A percentile compares a stretch with the other conserved stretches of the same genome.
Conservation (phyloP, 2,113 vertebrate genomes). For the Prochilodus magdalenae region DNA sequence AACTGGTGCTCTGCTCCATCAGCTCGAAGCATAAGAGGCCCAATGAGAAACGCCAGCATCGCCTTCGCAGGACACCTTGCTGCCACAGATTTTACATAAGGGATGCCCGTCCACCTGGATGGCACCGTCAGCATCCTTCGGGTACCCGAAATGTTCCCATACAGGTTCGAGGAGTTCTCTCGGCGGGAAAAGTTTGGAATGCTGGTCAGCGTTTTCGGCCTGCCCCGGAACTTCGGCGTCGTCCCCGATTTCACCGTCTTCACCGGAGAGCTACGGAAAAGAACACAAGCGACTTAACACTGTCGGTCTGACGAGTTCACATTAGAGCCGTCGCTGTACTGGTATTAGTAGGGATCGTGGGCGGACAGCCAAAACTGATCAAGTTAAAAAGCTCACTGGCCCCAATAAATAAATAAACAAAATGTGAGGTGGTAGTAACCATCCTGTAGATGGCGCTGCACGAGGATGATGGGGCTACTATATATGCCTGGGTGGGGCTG, state of each 20-base stretch:
- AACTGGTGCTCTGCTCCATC: constrained; percentile 22
- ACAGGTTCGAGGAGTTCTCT: constrained; percentile 29
- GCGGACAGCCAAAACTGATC: too few species aligned
- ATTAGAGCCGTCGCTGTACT: too few species aligned
- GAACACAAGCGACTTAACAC: background rate
- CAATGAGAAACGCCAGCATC: too few species aligned
- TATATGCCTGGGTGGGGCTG: too few species aligned
- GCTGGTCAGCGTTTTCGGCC: background rate
- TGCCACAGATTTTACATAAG: constrained; percentile 27
- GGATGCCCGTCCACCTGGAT: constrained; percentile 37
- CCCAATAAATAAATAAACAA: too few species aligned
- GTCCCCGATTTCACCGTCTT: background rate
- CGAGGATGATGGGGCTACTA: too few species aligned
- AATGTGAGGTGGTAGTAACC: too few species aligned
- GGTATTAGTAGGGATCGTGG: too few species aligned
- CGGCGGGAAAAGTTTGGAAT: constrained; percentile 12
- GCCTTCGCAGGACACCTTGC: constrained; percentile 34
- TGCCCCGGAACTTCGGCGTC: background rate
- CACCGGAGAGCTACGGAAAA: constrained; percentile 2
- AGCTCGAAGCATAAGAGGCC: too few species aligned
- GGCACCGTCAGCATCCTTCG: background rate
- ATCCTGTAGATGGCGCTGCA: too few species aligned
- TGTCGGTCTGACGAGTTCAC: too few species aligned
- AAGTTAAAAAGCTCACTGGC: too few species aligned
- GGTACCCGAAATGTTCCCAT: constrained; percentile 45